These are phyloP conservation scores for Pseudococcus jackbeardsleyi DNA, from an alignment of 2,888 invertebrate genomes.

Conservation along the genomic window DNA sequence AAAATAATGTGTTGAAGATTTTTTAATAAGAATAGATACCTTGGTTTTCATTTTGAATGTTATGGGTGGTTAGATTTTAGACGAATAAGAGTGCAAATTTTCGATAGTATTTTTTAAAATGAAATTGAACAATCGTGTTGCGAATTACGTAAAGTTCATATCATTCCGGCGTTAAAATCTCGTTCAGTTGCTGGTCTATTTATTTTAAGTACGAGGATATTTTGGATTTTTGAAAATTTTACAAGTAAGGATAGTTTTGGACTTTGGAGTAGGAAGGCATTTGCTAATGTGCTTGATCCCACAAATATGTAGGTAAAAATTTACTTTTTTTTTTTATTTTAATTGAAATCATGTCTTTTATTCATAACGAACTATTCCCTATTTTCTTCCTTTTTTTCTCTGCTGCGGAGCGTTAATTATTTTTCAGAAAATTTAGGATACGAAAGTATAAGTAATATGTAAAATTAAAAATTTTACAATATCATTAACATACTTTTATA, in stretches of 20 bases:
- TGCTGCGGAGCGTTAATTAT: neutral
- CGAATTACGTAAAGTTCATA: neutral
- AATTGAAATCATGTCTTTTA: neutral
- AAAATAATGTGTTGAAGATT: neutral
- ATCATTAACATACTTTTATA: constrained; percentile 51
- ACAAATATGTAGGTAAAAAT: neutral
- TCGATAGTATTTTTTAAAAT: neutral
- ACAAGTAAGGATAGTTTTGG: neutral
- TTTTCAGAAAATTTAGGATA: neutral
- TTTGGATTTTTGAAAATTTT: neutral
- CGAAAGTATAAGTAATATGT: neutral
- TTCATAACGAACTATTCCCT: neutral
- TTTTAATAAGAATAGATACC: neutral
- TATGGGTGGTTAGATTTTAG: neutral
- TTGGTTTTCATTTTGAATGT: neutral
- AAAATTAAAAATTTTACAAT: constrained; percentile 20
- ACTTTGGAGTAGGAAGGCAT: neutral
- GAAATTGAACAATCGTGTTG: neutral
- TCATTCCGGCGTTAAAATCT: neutral
- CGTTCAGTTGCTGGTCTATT: neutral
- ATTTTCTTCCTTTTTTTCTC: neutral
- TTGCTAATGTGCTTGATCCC: neutral
- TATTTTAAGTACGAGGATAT: neutral
- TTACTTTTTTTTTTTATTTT: neutral
- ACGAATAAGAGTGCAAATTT: neutral